phyloP scores from a whole-genome alignment of 2,797 vertebrate genomes.

The Microctenopoma stevenorrisi region DNA sequence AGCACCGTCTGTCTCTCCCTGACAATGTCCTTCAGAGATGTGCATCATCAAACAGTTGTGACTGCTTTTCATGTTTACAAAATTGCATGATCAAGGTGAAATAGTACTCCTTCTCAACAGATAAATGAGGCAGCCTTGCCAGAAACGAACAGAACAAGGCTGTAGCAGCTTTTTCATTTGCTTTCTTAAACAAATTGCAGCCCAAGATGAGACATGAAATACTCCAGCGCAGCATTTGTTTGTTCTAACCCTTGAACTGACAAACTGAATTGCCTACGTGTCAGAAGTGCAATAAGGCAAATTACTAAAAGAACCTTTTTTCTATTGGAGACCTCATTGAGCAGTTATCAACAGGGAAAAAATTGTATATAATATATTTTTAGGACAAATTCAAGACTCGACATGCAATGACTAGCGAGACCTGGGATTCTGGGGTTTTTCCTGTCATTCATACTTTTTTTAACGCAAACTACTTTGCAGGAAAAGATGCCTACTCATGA shows the following conservation, averaged over 20 bases:
- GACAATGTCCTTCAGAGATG: constrained; percentile 20
- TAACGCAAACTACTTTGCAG: constrained; percentile 24
- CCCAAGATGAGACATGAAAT: constrained; percentile 15
- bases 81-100: constrained; percentile 36
- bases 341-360: constrained; percentile 39
- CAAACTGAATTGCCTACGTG: constrained; percentile 33
- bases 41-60: constrained; percentile 31
- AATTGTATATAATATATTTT: too few species aligned
- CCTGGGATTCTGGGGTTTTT: constrained; percentile 14
- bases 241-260: constrained; percentile 49
- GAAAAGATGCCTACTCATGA: constrained; percentile 7
- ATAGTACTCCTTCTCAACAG: not conserved
- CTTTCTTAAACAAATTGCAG: constrained; percentile 24
- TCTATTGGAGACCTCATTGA: constrained; percentile 26
- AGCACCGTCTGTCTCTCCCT: not conserved
- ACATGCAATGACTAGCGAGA: constrained; percentile 36
- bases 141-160: constrained; percentile 26
- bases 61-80: constrained; percentile 48
- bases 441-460: too few species aligned
- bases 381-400: constrained; percentile 42
- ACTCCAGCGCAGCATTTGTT: constrained; percentile 14
- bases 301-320: constrained; percentile 27
- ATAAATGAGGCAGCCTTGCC: constrained; percentile 29
- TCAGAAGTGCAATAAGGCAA: constrained; percentile 38
- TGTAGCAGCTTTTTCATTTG: constrained; percentile 18